A percentile compares a stretch with the other conserved stretches of the same genome.
Evolutionary conservation across 92 coral and sea anemone genomes (phyloP).

Genomic region (Porites divaricata): DNA sequence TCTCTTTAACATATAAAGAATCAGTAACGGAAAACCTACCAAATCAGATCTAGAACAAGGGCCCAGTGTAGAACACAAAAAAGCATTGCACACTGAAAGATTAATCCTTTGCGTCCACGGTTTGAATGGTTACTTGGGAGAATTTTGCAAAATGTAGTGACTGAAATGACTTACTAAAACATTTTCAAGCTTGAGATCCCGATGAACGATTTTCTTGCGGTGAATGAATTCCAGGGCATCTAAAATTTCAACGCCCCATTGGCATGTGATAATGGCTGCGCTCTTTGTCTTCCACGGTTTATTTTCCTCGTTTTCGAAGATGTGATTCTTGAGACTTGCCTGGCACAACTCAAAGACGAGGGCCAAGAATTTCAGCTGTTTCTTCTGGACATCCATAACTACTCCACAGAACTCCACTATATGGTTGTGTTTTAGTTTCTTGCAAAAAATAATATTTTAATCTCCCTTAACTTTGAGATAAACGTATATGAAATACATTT

Average conservation of each 20-base stretch:
- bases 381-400: background rate
- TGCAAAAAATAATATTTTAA: background rate
- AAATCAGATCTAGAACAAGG: too few species aligned
- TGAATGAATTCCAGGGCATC: slow-evolving; percentile 15
- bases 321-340: background rate
- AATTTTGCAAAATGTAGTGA: too few species aligned
- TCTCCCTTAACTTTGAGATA: too few species aligned
- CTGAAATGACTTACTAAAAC: slow-evolving; percentile 1
- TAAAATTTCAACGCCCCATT: background rate
- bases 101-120: too few species aligned
- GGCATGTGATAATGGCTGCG: background rate
- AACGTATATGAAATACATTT: too few species aligned
- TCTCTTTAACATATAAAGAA: too few species aligned
- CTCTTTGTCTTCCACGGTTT: slow-evolving; percentile 1
- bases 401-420: slow-evolving; percentile 17
- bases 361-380: background rate
- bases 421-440: slow-evolving; percentile 9
- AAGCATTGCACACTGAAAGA: too few species aligned
- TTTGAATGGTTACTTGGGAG: too few species aligned
- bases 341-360: background rate
- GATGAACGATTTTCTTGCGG: too few species aligned
- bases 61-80: too few species aligned
- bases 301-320: background rate
- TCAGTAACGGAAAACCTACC: too few species aligned
- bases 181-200: slow-evolving; percentile 15